These are phyloP conservation scores for Lasaia peninsularis DNA, from an alignment of 1,140 invertebrate genomes.

Conservation along the genomic window DNA sequence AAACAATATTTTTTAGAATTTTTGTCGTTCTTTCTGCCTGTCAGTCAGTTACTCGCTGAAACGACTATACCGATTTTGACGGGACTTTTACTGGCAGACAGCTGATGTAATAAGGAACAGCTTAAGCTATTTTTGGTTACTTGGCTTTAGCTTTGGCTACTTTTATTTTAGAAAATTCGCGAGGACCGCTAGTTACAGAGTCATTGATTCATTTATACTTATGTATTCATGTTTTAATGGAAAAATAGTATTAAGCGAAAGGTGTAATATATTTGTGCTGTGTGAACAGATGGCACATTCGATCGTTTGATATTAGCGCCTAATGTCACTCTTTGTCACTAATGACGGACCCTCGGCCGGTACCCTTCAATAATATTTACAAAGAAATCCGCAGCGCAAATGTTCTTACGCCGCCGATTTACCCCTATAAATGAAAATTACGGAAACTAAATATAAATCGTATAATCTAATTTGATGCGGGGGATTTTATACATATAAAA, in stretches of 20 bases:
- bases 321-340: conserved; percentile 62
- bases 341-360: conserved; percentile 52
- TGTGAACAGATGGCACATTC: conserved; percentile 55
- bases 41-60: too few relatives aligned
- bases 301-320: conserved; percentile 40
- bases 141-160: too few relatives aligned
- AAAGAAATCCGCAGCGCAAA: conserved; percentile 55
- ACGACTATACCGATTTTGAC: too few relatives aligned
- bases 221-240: too few relatives aligned
- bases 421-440: conserved; percentile 69
- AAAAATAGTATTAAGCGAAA: background rate
- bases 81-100: too few relatives aligned
- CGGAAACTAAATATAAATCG: conserved; percentile 75
- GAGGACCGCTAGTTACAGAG: too few relatives aligned
- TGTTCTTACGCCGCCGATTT: conserved; percentile 40
- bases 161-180: too few relatives aligned
- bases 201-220: too few relatives aligned
- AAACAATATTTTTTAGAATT: too few relatives aligned
- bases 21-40: too few relatives aligned
- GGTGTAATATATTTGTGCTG: conserved; percentile 13
- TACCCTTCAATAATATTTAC: conserved; percentile 66
- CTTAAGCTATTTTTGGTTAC: too few relatives aligned
- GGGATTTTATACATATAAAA: conserved; percentile 57
- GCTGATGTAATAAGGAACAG: too few relatives aligned
- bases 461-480: conserved; percentile 65